Evolutionary conservation across 2,888 invertebrate species (phyloP), one percentile per base, ranked within the genome.

Genomic region (Meiosimyza platycephala): DNA sequence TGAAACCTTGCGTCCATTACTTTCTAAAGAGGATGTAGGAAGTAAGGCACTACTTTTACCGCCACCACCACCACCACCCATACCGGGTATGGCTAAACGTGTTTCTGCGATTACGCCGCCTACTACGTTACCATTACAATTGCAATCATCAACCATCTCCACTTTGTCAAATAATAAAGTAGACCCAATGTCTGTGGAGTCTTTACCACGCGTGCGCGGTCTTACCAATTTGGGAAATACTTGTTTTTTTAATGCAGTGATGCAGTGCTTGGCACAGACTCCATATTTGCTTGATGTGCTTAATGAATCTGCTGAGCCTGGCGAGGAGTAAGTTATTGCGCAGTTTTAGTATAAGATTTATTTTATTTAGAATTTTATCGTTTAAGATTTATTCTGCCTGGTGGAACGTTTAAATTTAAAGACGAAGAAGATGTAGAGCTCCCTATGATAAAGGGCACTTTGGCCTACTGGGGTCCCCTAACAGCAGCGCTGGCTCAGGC

Each of bases 201-300:
- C 77, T 0, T 78, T 90, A 74, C 90, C 90, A 0, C 88, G 92
- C 55, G 92, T 92, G 0, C 88, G 95, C 88, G 98, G 98, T 0
- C 88, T 98, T 57, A 90, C 90, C 67, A 98, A 98, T 88, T 89
- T 98, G 83, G 98, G 98, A 65, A 98, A 98, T 85, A 98, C 98
- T 0, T 98, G 98, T 85, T 98, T 97, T 88, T 97, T 98, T 86
- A 98, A 98, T 89, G 95, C 98, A 40, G 97, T 98, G 11, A 91
- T 98, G 89, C 98, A 98, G 88, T 95, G 95, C 85, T 89, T 97
- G 80, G 94, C 94, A 3, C 95, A 95, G 86, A 96, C 96, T 5
- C 95, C 95, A 1, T 95, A 92, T 85, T 88, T 94, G 77, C 86
- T 93, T 62, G 89, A 90, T 82, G 91, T 93, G 64, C 88, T 95